Evolutionary conservation across 2,113 vertebrate species (phyloP), one percentile per base, ranked within the genome.

Genomic region (Proteles cristata): DNA sequence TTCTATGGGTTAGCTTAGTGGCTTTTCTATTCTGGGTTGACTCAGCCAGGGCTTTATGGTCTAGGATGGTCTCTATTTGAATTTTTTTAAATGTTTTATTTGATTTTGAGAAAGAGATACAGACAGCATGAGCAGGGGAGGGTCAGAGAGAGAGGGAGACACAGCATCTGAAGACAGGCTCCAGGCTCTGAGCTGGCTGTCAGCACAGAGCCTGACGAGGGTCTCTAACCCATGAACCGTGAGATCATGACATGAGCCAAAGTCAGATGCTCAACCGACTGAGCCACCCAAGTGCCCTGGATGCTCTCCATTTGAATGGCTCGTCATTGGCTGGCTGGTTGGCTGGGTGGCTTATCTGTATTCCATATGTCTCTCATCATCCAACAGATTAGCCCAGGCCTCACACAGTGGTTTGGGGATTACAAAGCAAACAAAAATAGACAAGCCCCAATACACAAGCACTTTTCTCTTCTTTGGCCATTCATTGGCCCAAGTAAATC

Each of bases 371-470:
- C 45, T 81, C 12, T 63, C 23, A 28, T 53, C 9, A 26, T 74
- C 66, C 28, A 45, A 48, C 23, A 92, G 39, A 4, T 55, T 74
- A 68, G 16, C 35, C 23, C 71, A 90, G 39, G 14, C 61, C 66
- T 92, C 43, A 90, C 48, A 21, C 12, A 33, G 79, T 50, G n/a
- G 31, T 84, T 3, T 74, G 25, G 45, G 10, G 35, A 79, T 88
- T 91, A 65, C 55, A 96, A 71, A 94, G 48, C 89, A 68, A 90
- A 25, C 9, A 73, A 84, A 77, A 63, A 58, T 35, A 92, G 48
- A 45, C 2, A 48, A 84, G 5, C 4, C 26, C 19, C 15, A 26
- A 11, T 31, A 11, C 3, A 48, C 11, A 96, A 81, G 66, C 3
- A 35, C 39, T 88, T 88, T 58, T 50, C n/a, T 90, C 17, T 96